Conservation (phyloP, 1,140 invertebrate species). For the Rhizoglyphus robini region DNA sequence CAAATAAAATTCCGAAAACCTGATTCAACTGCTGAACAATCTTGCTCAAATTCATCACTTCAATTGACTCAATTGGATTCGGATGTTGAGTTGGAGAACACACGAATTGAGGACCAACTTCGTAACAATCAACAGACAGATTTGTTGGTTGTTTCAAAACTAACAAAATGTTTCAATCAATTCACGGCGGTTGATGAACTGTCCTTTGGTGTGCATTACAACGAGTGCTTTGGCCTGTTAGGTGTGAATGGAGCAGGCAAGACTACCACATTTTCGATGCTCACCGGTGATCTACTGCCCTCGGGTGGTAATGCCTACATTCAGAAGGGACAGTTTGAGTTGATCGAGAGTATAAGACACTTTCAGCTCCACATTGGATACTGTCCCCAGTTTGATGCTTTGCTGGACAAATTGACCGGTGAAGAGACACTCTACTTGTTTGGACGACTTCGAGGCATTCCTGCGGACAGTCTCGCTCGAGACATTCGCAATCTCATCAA, state of each 20-base stretch:
- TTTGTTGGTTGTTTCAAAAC: not conserved
- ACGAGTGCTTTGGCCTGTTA: constrained; percentile 32
- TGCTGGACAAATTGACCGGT: constrained; percentile 34
- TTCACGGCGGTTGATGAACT: constrained; percentile 40
- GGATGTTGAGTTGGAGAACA: constrained; percentile 35
- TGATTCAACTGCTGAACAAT: no score
- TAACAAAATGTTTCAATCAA: constrained; percentile 10
- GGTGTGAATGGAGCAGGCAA: constrained; percentile 36
- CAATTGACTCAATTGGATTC: not conserved
- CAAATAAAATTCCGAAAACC: not conserved
- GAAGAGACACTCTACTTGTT: constrained; percentile 37
- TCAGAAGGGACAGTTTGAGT: constrained; percentile 19
- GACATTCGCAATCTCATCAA: constrained; percentile 28
- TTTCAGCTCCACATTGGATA: constrained; percentile 33
- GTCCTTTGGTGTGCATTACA: constrained; percentile 44
- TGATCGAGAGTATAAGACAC: constrained; percentile 12
- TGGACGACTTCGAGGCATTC: constrained; percentile 38
- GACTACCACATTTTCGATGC: constrained; percentile 33
- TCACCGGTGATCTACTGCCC: constrained; percentile 32
- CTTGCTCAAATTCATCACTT: not conserved
- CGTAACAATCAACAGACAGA: constrained; percentile 31
- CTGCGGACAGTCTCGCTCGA: constrained; percentile 27
- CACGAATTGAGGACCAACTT: constrained; percentile 31
- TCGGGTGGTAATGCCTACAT: constrained; percentile 30
- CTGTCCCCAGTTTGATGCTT: constrained; percentile 40